Percentiles rank a stretch among this genome's conserved stretches.
Evolutionary conservation across 2,797 vertebrate species (phyloP).

Genomic region (Onychomys leucogaster): DNA sequence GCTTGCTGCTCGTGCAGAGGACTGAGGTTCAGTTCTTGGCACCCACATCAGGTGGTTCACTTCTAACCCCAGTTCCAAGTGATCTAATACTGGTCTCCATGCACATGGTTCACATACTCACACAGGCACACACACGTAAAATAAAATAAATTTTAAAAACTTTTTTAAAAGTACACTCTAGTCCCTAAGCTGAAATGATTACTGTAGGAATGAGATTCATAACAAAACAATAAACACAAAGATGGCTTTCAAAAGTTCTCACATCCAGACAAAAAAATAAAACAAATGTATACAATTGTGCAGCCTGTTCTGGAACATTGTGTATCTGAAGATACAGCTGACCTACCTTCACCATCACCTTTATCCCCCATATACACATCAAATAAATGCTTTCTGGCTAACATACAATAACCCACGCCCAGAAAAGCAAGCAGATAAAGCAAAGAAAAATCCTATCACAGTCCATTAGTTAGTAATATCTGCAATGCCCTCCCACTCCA

Average conservation of each 20-base stretch:
- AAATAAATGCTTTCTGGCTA: conserved; percentile 75
- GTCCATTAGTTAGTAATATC: conserved; percentile 69
- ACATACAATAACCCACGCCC: conserved; percentile 65
- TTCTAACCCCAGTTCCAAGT: not conserved
- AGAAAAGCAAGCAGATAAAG: conserved; percentile 79
- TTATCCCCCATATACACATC: conserved; percentile 34
- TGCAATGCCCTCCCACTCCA: conserved; percentile 49
- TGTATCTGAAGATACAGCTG: not conserved
- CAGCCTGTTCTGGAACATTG: not conserved
- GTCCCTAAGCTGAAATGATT: conserved; percentile 55
- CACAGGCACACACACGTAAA: not conserved
- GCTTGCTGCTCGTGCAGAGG: not conserved
- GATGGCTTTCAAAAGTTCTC: conserved; percentile 58
- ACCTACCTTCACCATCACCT: conserved; percentile 60
- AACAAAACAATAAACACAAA: conserved; percentile 41
- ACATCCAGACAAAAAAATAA: conserved; percentile 47
- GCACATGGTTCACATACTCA: not conserved
- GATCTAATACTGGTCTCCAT: not conserved
- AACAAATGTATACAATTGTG: conserved; percentile 26
- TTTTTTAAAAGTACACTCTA: conserved; percentile 22
- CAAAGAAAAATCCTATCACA: conserved; percentile 65
- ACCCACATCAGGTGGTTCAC: not conserved
- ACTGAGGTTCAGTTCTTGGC: not conserved
- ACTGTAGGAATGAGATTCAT: conserved; percentile 50
- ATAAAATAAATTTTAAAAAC: not conserved